Base-by-base conservation (phyloP, 2,888 invertebrate genomes). In the Neocrepidodera transversa region DNA sequence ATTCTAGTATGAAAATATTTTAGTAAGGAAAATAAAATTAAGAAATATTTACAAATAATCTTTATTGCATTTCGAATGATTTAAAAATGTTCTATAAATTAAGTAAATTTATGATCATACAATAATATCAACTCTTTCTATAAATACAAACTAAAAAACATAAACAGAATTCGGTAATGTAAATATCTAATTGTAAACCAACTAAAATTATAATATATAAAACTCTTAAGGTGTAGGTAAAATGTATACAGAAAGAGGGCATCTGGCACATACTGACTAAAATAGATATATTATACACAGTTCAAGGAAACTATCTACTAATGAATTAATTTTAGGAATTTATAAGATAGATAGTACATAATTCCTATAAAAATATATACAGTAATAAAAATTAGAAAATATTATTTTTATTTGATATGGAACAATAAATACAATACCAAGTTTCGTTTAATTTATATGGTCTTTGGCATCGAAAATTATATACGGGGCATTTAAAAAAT, bases 201-300 rank as follows among this genome's bases (percentile, higher is more conserved):
- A 68, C 67, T 71, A 71, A 72, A 69, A 70, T 74, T 71, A 71
- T 71, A 68, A 74, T 74, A 74, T 75, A 74, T 74, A 75, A 75
- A 74, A 75, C 72, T 74, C 72, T 73, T 76, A 76, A 76, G 77
- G 76, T 76, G 76, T 74, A 78, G 76, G 74, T 77, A 74, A 45
- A 76, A 74, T 78, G 76, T 78, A 77, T 78, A 78, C 75, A 76
- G 66, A 73, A 70, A 65, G 68, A 74, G 75, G 79, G 78, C 78
- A 79, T 79, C 74, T 79, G 79, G 76, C 71, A 63, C 59, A 62
- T 64, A 65, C 65, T 67, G 70, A 76, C 76, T 71, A 76, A 77
- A 78, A 78, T 78, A 78, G 77, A 75, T 77, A 75, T 43, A 75
- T 75, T 76, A 77, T 76, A 77, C 74, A 77, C 76, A 76, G 71